Evolutionary conservation across 2,797 vertebrate species (phyloP), one percentile per base, ranked within the genome.

Genomic region (Caiman crocodilus): DNA sequence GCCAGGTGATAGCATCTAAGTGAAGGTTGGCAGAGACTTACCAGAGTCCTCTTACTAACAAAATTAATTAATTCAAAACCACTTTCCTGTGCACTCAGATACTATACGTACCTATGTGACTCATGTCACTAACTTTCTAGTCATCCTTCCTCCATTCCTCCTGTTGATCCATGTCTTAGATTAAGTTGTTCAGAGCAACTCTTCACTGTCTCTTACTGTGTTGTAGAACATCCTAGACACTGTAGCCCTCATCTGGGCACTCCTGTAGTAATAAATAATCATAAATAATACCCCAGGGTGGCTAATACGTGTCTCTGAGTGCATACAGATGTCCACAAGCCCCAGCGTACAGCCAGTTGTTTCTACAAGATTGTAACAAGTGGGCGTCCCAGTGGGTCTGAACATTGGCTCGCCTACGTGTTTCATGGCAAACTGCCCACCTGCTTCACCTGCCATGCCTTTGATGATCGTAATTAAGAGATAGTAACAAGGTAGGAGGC

Each of bases 271-370:
- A 50, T 7, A 50, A 50, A 50, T 50, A 90, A 83, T 69, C 18
- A 74, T 32, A 82, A 87, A 15, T 25, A n/a, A 18, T 14, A 12
- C 14, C 0, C 0, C 28, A 50, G 56, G 26, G 21, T 9, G 28
- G 11, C 35, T 74, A 82, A 90, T 74, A 82, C 26, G 82, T n/a
- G 15, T 26, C 79, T 85, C 75, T 57, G 78, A 71, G 7, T 76
- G 35, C 26, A 50, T 50, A 50, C 42, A 65, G 58, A 3, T 57
- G 18, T 23, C 55, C 42, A 23, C 25, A 26, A 90, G 28, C n/a
- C 28, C 55, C 79, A 67, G 58, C 63, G 63, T 11, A 83, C 82
- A 90, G 75, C 8, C 78, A 73, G n/a, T 2, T 20, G 20, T 85
- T 90, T 28, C 30, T 76, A n/a, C 42, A 20, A 30, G 18, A 65